phyloP scores from a whole-genome alignment of 2,888 invertebrate species.

The Erebia ligea region DNA sequence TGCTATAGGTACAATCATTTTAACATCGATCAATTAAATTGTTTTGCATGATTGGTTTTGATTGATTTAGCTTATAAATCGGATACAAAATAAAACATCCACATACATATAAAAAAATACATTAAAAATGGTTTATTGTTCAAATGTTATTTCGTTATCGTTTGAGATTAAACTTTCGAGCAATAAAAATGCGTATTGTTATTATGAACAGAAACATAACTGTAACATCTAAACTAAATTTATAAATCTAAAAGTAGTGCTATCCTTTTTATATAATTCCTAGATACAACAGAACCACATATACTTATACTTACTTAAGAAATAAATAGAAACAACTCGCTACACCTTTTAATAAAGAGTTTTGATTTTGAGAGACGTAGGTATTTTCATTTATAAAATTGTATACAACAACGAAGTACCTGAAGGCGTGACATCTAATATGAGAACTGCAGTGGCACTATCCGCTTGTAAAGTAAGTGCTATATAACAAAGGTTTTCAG shows the following conservation, averaged over 20 bases:
- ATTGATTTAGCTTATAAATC: conserved; percentile 5
- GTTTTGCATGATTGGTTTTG: conserved; percentile 9
- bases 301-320: too few species aligned
- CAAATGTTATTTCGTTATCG: too few species aligned
- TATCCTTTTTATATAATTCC: not conserved
- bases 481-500: conserved; percentile 49
- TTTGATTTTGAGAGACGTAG: too few species aligned
- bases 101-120: not conserved
- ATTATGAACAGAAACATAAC: too few species aligned
- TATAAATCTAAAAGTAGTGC: too few species aligned
- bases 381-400: too few species aligned
- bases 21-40: not conserved
- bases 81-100: not conserved
- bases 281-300: not conserved
- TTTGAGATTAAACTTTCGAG: too few species aligned
- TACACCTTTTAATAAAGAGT: too few species aligned
- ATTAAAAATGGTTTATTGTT: not conserved
- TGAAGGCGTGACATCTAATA: conserved; percentile 34
- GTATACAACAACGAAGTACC: not conserved
- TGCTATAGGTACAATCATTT: not conserved
- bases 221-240: too few species aligned
- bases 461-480: conserved; percentile 57
- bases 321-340: too few species aligned
- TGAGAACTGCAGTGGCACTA: conserved; percentile 56
- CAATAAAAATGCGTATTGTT: too few species aligned